These are phyloP conservation scores for Agapostemon virescens DNA, from an alignment of 2,888 invertebrate genomes.

Conservation along the genomic window DNA sequence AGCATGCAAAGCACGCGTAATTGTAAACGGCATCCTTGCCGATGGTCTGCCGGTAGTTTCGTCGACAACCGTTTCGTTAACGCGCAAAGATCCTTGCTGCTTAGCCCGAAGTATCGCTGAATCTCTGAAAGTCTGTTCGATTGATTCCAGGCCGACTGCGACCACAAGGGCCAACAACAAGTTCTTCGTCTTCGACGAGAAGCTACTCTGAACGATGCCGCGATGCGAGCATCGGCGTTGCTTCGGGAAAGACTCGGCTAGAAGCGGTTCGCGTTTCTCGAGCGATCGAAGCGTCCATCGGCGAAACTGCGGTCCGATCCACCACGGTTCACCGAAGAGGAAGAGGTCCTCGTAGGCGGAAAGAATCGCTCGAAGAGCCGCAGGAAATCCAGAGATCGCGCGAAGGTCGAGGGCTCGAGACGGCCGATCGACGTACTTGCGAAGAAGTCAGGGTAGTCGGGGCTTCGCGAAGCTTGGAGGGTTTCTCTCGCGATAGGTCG, in stretches of 20 bases:
- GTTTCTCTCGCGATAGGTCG: neutral
- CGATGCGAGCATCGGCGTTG: slow-evolving; percentile 21
- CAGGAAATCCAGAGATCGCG: neutral
- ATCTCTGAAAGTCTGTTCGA: neutral
- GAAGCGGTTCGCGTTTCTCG: neutral
- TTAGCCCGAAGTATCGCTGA: too few species aligned
- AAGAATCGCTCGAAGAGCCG: neutral
- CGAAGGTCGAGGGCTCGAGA: too few species aligned
- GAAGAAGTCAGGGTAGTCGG: neutral
- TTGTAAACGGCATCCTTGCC: too few species aligned
- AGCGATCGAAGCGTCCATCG: neutral
- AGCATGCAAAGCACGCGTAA: too few species aligned
- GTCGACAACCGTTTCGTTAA: too few species aligned
- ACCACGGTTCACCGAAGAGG: neutral
- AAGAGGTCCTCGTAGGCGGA: too few species aligned
- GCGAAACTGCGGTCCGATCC: neutral
- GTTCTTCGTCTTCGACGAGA: slow-evolving; percentile 71
- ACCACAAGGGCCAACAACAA: slow-evolving; percentile 70
- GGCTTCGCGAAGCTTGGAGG: neutral
- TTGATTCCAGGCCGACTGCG: slow-evolving; percentile 49
- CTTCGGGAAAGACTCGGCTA: neutral
- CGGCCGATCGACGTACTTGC: too few species aligned
- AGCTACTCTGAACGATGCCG: slow-evolving; percentile 63
- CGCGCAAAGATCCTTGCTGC: too few species aligned
- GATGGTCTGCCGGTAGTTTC: too few species aligned